Evolutionary conservation across 2,113 vertebrate species (phyloP), one percentile per base, ranked within the genome.

Genomic region (Hemibagrus wyckioides): DNA sequence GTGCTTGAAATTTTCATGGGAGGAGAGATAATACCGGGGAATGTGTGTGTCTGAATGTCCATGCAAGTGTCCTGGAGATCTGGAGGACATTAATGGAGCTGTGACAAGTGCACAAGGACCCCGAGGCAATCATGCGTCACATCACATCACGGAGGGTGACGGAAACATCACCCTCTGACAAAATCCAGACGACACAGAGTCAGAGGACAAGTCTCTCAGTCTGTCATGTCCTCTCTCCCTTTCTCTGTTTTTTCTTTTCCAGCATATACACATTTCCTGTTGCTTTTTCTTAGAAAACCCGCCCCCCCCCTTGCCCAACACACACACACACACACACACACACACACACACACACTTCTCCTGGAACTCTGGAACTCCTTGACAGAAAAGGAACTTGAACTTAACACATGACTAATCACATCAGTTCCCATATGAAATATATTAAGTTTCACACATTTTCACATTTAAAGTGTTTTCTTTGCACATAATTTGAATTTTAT

Each of bases 81-180:
- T 73, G 36, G 48, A 86, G 52, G 79, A 71, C 50, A 86, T 54
- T 82, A 82, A 59, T 82, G 54, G 77, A 67, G 50, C 65, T 54
- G n/a, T 71, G 79, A 86, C 89, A 90, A 88, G 63, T 85, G 83
- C 86, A 79, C 79, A 41, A 76, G 59, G 67, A 85, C 86, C 88
- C 86, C 50, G 83, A 54, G 89, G 89, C 83, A 33, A 87, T 79
- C 50, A 17, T 39, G 56, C 73, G 28, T 86, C 89, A 73, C 73
- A 86, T 90, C 73, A 75, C 84, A 73, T 83, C 84, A 83, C 48
- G 19, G 84, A 19, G 77, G 41, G 36, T 88, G 86, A 89, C 57
- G 85, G 67, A 86, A 86, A 86, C 71, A 11, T 86, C 84, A 88
- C 84, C 89, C 79, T 90, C 83, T 90, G 79, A 86, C 89, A 81